Conservation (phyloP, 2,797 vertebrate species). For the Bufotes viridis region DNA sequence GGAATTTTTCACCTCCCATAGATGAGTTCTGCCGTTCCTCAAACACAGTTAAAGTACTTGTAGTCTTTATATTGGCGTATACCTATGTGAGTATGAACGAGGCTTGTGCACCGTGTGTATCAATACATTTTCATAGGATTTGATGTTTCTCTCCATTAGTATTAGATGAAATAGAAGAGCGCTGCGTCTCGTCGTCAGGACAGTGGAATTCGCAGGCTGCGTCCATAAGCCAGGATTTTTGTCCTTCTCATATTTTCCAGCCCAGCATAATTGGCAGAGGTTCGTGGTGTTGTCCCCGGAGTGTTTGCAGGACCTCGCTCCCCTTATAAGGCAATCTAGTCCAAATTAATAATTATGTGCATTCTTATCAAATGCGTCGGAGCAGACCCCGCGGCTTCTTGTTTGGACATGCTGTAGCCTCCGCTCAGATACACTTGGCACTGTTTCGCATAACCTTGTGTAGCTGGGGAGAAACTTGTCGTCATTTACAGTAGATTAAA, state of each 20-base stretch:
- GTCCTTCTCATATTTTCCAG: slow-evolving; percentile 75
- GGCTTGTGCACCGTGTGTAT: too few species aligned
- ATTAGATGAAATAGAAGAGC: not conserved
- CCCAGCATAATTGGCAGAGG: slow-evolving; percentile 70
- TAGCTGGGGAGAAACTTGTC: not conserved
- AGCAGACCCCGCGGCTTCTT: slow-evolving; percentile 57
- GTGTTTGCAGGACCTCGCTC: slow-evolving; percentile 66
- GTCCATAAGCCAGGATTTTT: slow-evolving; percentile 63
- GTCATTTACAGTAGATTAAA: slow-evolving; percentile 29
- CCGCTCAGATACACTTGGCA: slow-evolving; percentile 31
- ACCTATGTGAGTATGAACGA: too few species aligned
- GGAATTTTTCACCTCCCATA: too few species aligned
- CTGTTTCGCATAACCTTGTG: not conserved
- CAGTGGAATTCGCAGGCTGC: slow-evolving; percentile 71
- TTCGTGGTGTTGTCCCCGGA: slow-evolving; percentile 67
- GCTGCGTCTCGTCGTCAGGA: slow-evolving; percentile 30
- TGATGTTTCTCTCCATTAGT: not conserved
- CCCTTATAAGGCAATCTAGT: slow-evolving; percentile 74
- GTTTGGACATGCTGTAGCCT: slow-evolving; percentile 28
- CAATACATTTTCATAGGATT: not conserved
- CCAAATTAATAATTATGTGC: slow-evolving; percentile 66
- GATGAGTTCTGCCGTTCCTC: too few species aligned
- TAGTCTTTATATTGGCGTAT: too few species aligned
- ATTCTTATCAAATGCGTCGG: slow-evolving; percentile 69
- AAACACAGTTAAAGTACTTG: too few species aligned